Conservation (phyloP, 2,888 invertebrate genomes). For the Yponomeuta malinellus region DNA sequence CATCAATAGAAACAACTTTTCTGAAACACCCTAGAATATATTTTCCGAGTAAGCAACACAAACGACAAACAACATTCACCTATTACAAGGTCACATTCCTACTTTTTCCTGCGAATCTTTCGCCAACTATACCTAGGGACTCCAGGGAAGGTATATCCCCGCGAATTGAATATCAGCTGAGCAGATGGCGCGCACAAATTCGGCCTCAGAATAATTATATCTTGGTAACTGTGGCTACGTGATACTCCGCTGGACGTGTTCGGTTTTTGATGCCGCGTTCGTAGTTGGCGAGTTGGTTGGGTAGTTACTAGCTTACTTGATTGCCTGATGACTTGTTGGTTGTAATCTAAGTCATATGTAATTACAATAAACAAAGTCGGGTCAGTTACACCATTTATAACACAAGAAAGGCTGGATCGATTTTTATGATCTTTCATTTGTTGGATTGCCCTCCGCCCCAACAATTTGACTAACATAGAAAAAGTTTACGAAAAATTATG, state of each 20-base stretch:
- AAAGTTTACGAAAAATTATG: too few species aligned
- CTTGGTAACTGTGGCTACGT: conserved; percentile 53
- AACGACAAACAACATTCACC: background rate
- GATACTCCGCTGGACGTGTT: conserved; percentile 43
- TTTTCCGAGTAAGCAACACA: too few species aligned
- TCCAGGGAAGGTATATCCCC: conserved; percentile 3
- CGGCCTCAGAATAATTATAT: conserved; percentile 55
- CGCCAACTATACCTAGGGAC: background rate
- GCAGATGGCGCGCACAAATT: conserved; percentile 26
- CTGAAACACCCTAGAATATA: background rate
- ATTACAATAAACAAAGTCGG: too few species aligned
- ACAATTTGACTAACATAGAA: too few species aligned
- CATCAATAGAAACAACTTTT: too few species aligned
- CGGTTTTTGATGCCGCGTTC: conserved; percentile 31
- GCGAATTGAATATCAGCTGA: conserved; percentile 15
- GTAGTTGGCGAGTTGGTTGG: background rate
- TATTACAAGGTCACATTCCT: background rate
- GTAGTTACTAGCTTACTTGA: background rate
- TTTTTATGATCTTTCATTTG: too few species aligned
- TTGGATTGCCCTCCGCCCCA: too few species aligned
- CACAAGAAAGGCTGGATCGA: too few species aligned
- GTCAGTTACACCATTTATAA: too few species aligned
- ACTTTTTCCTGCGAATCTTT: background rate
- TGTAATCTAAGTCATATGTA: too few species aligned
- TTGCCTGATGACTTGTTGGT: too few species aligned